Percentiles rank a stretch among this genome's conserved stretches.
These are phyloP conservation scores for Scaptomyza reducta DNA, from an alignment of 2,888 invertebrate species.

Conservation along the genomic window DNA sequence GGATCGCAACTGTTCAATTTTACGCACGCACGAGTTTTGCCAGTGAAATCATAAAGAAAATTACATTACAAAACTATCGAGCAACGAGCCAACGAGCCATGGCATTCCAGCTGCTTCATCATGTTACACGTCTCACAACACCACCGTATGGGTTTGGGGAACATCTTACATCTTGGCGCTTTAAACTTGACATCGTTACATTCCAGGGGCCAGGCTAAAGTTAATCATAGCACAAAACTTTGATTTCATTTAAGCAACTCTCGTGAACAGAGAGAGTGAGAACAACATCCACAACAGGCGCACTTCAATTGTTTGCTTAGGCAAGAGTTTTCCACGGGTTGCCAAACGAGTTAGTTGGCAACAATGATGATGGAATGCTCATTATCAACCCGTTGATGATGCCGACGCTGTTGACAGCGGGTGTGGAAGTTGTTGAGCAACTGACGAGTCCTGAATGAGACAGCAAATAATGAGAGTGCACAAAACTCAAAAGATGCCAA, in stretches of 20 bases:
- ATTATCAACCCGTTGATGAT: conserved; percentile 1
- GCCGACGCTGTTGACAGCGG: conserved; percentile 29
- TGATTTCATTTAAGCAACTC: conserved; percentile 65
- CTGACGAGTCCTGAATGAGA: conserved; percentile 52
- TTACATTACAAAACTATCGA: conserved; percentile 67
- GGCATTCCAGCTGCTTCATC: conserved; percentile 21
- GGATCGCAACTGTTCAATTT: conserved; percentile 61
- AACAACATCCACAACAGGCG: conserved; percentile 50
- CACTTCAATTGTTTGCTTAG: conserved; percentile 60
- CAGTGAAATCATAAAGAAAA: conserved; percentile 72
- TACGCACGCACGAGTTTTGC: conserved; percentile 72
- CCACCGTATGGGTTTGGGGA: not conserved
- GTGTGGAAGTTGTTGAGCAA: conserved; percentile 43
- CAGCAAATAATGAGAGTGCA: conserved; percentile 44
- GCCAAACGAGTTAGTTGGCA: conserved; percentile 37
- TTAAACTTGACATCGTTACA: conserved; percentile 68
- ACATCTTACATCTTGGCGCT: conserved; percentile 15
- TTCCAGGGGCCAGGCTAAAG: conserved; percentile 38
- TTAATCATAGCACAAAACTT: conserved; percentile 65
- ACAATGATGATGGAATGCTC: not conserved
- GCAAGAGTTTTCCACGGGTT: conserved; percentile 48
- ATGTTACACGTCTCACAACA: not conserved
- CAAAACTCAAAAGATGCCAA: conserved; percentile 50
- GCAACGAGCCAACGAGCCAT: conserved; percentile 70
- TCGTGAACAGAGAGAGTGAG: conserved; percentile 48